Base-by-base conservation (phyloP, 2,888 invertebrate species). In the Polyommatus iphigenia region DNA sequence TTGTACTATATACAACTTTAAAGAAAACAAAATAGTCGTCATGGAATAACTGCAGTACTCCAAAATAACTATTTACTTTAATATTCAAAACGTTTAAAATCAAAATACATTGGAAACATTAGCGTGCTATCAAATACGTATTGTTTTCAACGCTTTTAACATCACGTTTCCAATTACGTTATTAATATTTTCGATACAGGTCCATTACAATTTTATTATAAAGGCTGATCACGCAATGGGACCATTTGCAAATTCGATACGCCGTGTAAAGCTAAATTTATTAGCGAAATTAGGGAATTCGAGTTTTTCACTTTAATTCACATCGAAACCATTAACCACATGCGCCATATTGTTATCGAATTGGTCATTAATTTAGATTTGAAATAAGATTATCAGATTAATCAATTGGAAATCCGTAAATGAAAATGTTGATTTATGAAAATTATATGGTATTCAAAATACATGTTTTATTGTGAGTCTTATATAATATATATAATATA, bases 211-310 rank as follows among this genome's bases (percentile, higher is more conserved):
- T 81, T 81, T 82, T 81, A 82, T 83, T 83, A 84, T 79, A 81
- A 81, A 79, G 54, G 71, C 46, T 41, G 77, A 79, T 78, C 84
- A 84, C 82, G 83, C 84, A 78, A 84, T 81, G 78, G 80, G 78
- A 67, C 81, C 81, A 82, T 83, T 83, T 81, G 81, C 80, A 81
- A 81, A 84, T 83, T 83, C 76, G 82, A 80, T 82, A 82, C 80
- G 67, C 78, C 71, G 77, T 75, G 79, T 50, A 50, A 29, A 75
- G 54, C 29, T 29, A 50, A 75, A 75, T 50, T 24, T 50, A 75
- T 24, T 75, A 54, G 75, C 67, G 20, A 13, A 75, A 32, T 24
- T 29, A 32, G 73, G 73, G 13, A 50, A 50, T 50, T 50, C 24
- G 50, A 75, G 24, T 75, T 72, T 72, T 72, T 72, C 41, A 41